Percentiles rank a stretch among this genome's conserved stretches.
Evolutionary conservation across 2,113 vertebrate species (phyloP).

Genomic region (Zingel zingel): DNA sequence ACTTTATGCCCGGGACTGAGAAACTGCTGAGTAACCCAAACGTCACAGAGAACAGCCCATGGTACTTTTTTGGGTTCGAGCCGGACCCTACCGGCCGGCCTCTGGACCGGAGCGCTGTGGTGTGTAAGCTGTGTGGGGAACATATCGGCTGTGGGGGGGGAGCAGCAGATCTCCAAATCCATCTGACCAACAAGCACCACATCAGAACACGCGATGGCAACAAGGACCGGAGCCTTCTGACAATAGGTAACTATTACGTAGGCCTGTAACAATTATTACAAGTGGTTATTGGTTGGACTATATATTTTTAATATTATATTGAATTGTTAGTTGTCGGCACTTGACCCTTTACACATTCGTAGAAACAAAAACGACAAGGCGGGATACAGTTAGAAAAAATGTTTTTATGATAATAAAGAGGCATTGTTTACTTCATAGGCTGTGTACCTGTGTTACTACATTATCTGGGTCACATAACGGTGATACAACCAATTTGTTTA

Average conservation of each 20-base stretch:
- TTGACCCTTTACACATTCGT: too few relatives aligned
- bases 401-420: too few relatives aligned
- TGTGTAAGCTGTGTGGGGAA: conserved; percentile 84
- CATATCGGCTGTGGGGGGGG: conserved; percentile 78
- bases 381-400: too few relatives aligned
- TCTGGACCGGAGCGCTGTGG: conserved; percentile 77
- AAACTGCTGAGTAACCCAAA: conserved; percentile 70
- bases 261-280: too few relatives aligned
- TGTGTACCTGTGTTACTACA: too few relatives aligned
- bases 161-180: conserved; percentile 74
- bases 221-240: conserved; percentile 36
- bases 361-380: too few relatives aligned
- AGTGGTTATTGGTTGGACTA: too few relatives aligned
- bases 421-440: too few relatives aligned
- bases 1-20: conserved; percentile 71
- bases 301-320: too few relatives aligned
- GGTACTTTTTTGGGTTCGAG: conserved; percentile 81
- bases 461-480: too few relatives aligned
- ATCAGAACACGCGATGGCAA: conserved; percentile 50
- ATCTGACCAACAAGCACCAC: conserved; percentile 81
- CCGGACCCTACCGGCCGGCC: conserved; percentile 78
- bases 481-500: too few relatives aligned
- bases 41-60: conserved; percentile 59
- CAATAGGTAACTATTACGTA: conserved; percentile 48
- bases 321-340: too few relatives aligned